These are phyloP conservation scores for Drosophila suzukii DNA, from an alignment of 1,140 invertebrate genomes.

Conservation along the genomic window DNA sequence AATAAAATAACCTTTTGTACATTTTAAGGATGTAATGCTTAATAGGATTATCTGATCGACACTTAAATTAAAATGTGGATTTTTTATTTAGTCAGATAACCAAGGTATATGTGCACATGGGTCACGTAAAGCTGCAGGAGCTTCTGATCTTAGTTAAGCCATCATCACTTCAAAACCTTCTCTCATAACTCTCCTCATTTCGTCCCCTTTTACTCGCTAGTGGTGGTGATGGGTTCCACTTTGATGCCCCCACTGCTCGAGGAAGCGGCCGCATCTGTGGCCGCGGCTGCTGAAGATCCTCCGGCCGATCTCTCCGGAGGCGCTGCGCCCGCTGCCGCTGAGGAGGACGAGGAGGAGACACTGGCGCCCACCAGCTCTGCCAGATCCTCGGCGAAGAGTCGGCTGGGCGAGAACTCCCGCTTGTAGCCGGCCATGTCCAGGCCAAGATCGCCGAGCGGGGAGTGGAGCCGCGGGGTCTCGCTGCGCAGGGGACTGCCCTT, in stretches of 20 bases:
- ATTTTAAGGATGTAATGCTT: neutral
- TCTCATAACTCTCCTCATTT: constrained; percentile 8
- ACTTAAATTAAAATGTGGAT: too few relatives aligned
- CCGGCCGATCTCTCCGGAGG: constrained; percentile 10
- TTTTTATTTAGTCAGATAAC: constrained; percentile 2
- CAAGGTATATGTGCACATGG: constrained; percentile 10
- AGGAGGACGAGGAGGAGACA: constrained; percentile 50
- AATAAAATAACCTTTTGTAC: neutral
- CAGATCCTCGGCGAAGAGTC: constrained; percentile 87
- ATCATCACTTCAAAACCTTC: constrained; percentile 13
- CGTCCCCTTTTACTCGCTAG: constrained; percentile 66
- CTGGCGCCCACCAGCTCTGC: constrained; percentile 72
- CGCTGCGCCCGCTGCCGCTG: constrained; percentile 23
- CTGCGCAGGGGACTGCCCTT: constrained; percentile 86
- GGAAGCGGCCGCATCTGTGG: constrained; percentile 25
- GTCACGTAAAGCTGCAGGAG: constrained; percentile 8
- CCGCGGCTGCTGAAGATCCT: constrained; percentile 8
- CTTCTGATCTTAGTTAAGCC: constrained; percentile 8
- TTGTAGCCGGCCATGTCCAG: constrained; percentile 89
- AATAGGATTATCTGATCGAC: neutral
- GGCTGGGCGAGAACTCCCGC: constrained; percentile 87
- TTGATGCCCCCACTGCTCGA: constrained; percentile 79
- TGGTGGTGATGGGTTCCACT: constrained; percentile 86
- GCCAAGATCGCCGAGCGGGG: constrained; percentile 86
- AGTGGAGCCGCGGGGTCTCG: constrained; percentile 85